Conservation (phyloP, 2,113 vertebrate species). For the Tylochromis polylepis region DNA sequence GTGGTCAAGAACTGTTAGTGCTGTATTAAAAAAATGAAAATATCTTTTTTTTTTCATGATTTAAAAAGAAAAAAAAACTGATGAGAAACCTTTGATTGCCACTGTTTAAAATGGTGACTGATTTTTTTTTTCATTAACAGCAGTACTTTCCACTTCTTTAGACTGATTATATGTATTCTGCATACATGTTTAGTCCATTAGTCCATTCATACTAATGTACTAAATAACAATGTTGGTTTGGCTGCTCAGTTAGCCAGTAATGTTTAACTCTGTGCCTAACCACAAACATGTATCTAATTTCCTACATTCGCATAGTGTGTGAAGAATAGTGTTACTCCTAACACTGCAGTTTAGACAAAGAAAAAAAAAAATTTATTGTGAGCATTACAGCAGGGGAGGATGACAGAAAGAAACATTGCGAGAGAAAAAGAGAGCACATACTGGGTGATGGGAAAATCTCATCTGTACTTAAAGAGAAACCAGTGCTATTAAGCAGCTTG, state of each 20-base stretch:
- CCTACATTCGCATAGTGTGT: neutral
- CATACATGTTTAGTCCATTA: neutral
- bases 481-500: slow-evolving; percentile 54
- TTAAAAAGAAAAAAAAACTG: too few species aligned
- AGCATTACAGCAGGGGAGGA: slow-evolving; percentile 18
- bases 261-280: neutral
- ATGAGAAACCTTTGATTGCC: neutral
- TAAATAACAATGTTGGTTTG: neutral
- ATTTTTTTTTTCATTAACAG: neutral
- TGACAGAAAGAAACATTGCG: neutral
- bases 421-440: neutral
- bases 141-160: neutral
- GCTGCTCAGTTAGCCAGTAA: neutral
- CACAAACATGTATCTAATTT: neutral
- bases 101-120: neutral
- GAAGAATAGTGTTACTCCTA: neutral
- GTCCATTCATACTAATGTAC: neutral
- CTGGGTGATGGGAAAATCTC: slow-evolving; percentile 15
- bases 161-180: neutral
- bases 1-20: neutral
- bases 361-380: neutral
- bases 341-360: slow-evolving; percentile 18
- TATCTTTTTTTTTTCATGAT: neutral
- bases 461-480: slow-evolving; percentile 32
- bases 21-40: neutral